Evolutionary conservation across 2,797 vertebrate genomes (phyloP).

Genomic region (Mormyrops boulengeri): DNA sequence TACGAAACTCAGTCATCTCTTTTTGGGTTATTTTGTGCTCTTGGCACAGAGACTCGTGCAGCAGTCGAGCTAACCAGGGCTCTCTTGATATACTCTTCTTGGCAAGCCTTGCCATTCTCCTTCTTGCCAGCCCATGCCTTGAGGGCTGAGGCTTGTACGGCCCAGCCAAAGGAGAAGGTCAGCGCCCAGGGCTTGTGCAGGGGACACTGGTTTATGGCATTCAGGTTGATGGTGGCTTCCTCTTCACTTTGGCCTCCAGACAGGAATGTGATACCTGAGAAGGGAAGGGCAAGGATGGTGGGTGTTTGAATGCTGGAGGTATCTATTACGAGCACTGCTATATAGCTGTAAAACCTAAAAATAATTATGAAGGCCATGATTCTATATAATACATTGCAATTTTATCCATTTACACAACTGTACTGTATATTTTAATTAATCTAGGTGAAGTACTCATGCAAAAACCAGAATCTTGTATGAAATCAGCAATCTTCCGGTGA

Average conservation of each 20-base stretch:
- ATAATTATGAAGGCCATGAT: neutral
- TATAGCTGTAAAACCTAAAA: neutral
- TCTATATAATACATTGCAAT: neutral
- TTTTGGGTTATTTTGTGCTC: neutral
- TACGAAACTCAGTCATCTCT: neutral
- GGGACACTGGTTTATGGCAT: conserved; percentile 81
- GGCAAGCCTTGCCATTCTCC: conserved; percentile 78
- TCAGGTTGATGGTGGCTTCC: conserved; percentile 82
- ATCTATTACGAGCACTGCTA: neutral
- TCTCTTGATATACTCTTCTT: conserved; percentile 81
- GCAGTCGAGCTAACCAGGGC: conserved; percentile 50
- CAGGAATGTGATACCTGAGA: conserved; percentile 78
- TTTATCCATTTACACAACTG: neutral
- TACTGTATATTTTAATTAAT: neutral
- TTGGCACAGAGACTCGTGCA: neutral
- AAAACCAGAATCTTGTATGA: neutral
- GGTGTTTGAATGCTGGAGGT: neutral
- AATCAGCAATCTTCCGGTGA: neutral
- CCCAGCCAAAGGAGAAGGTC: conserved; percentile 84
- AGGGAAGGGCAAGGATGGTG: neutral
- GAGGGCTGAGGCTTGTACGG: conserved; percentile 84
- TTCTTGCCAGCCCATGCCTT: conserved; percentile 82
- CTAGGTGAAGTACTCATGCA: neutral
- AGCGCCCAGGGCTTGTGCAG: conserved; percentile 78
- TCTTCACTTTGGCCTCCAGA: conserved; percentile 91